phyloP scores from a whole-genome alignment of 2,113 vertebrate genomes.

The Clinocottus analis region DNA sequence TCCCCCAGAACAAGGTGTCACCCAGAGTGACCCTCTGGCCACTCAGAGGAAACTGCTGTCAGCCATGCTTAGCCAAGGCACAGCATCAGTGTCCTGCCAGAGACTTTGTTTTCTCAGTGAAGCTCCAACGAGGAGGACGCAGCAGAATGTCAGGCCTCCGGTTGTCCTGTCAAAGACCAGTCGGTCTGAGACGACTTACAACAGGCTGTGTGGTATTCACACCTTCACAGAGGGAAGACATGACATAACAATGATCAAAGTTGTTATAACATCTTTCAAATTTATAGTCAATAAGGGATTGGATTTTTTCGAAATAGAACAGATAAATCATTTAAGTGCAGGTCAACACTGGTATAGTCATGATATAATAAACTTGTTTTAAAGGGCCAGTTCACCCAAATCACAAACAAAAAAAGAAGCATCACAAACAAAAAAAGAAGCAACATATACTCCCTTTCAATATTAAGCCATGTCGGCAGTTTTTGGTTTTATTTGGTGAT shows the following conservation, averaged over 20 bases:
- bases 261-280: neutral
- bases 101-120: constrained; percentile 46
- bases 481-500: neutral
- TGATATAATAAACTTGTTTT: neutral
- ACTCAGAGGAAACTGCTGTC: constrained; percentile 71
- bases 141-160: constrained; percentile 27
- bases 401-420: too few species aligned
- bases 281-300: neutral
- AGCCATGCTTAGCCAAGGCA: constrained; percentile 56
- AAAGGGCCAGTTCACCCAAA: neutral
- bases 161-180: constrained; percentile 33
- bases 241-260: neutral
- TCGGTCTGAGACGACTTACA: constrained; percentile 2
- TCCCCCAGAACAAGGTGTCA: constrained; percentile 63
- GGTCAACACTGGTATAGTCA: neutral
- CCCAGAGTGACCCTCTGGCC: constrained; percentile 72
- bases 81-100: constrained; percentile 53
- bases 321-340: neutral
- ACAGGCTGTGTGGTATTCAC: constrained; percentile 1
- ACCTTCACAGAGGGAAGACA: neutral
- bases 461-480: neutral
- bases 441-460: too few species aligned
- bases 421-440: neutral
- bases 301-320: neutral
- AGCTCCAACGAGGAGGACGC: constrained; percentile 27